Conservation (phyloP, 2,113 vertebrate species). For the Pygathrix nemaeus region DNA sequence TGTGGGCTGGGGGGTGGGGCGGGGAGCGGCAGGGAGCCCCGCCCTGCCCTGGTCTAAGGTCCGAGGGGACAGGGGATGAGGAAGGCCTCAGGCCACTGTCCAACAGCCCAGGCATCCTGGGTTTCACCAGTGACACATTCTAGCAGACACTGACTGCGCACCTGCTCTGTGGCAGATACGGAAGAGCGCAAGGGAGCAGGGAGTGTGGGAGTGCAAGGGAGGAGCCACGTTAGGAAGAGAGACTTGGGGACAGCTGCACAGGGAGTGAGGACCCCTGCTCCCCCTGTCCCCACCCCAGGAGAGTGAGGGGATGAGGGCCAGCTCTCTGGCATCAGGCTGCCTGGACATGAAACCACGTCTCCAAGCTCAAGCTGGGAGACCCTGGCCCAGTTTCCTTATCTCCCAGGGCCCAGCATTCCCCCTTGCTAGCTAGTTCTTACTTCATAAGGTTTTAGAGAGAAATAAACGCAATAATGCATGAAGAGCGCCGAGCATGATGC, state of each 20-base stretch:
- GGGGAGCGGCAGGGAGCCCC: no score
- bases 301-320: background rate
- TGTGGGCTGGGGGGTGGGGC: rapidly evolving
- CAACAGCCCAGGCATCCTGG: rapidly evolving
- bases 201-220: no score
- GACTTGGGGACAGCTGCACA: no score
- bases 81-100: rapidly evolving
- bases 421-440: background rate
- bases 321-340: background rate
- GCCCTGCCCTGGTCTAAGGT: rapidly evolving
- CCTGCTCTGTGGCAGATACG: background rate
- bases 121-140: rapidly evolving
- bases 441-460: rapidly evolving
- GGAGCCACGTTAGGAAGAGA: rapidly evolving
- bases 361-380: background rate
- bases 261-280: background rate
- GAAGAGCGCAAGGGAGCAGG: background rate
- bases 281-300: background rate
- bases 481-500: rapidly evolving
- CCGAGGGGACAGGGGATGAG: background rate
- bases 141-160: rapidly evolving
- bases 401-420: background rate
- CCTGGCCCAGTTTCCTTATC: rapidly evolving
- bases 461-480: rapidly evolving
- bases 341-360: rapidly evolving